Evolutionary conservation across 2,888 invertebrate genomes (phyloP), one percentile per base, ranked within the genome.

Genomic region (Anoplius nigerrimus): DNA sequence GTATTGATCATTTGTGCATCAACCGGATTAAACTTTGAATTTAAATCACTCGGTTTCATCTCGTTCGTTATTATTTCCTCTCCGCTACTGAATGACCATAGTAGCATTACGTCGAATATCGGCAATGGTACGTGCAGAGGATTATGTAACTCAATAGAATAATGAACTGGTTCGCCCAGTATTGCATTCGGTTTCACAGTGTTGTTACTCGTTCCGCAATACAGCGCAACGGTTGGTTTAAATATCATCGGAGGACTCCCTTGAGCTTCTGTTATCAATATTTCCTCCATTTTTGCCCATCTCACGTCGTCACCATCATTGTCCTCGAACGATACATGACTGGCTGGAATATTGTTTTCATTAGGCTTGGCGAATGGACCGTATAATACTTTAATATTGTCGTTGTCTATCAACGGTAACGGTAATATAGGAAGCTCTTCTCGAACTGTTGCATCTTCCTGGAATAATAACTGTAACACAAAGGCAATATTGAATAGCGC

Each of bases 281-380:
- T 93, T 89, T 96, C 94, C 86, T 96, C 96, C 42, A 96, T 90
- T 84, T 93, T 93, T 66, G 90, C 90, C 95, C 95, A 96, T 75
- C 91, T 90, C 0, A 83, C 80, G 48, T 90, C 90, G 46, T 91
- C 89, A 13, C 87, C 86, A 72, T 84, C 89, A 78, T 59, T 88
- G 81, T 82, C 89, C 71, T 81, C 74, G n/a, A 88, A 85, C 5
- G 86, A 78, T 5, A 87, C 81, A 66, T 84, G 81, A 64, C 82
- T 86, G 2, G 87, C 87, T 58, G 84, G 70, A 69, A 84, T 82
- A 56, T 78, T 76, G 65, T 83, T 79, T 69, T 92, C 91, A n/a
- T 91, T 90, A 24, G 92, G 91, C 22, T 91, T 89, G 8, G 91
- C 90, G 22, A 92, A 90, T 3, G 92, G 92, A 42, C 92, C 92